Base-by-base conservation (phyloP, 1,140 invertebrate species). In the Zaprionus capensis region DNA sequence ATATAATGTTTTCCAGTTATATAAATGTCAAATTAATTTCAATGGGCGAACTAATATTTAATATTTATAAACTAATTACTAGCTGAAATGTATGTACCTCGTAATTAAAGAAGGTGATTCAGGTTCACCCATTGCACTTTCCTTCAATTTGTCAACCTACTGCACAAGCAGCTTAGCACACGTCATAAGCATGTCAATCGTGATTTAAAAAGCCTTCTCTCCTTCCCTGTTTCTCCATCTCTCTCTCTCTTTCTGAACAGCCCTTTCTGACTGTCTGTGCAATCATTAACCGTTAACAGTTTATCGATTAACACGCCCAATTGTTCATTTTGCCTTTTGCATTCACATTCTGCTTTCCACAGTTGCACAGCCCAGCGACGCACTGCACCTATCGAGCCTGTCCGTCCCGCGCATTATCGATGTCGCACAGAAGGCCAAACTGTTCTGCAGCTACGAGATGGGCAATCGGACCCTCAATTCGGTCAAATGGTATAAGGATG, bases 401-500 rank as follows among this genome's bases (percentile, higher is more conserved):
- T 92, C 86, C 63, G 93, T 93, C 24, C 94, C 94, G 67, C 80
- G 91, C 57, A 92, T 94, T 56, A 94, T 94, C 7, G 94, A 95
- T 85, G 93, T 93, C 4, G 92, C 93, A 22, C 93, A 94, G 51
- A 91, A 91, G 78, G 94, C 94, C 15, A 92, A 94, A 56, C 91
- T 95, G 31, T 94, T 94, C 66, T 95, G 95, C 84, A 93, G 93
- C 68, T 95, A 94, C 76, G 94, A 95, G 81, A 92, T 94, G 87
- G 94, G 94, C 76, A 94, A 94, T 9, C 96, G 96, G 56, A 93
- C 93, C 2, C 93, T 97, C 14, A 96, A 97, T 92, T 96, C 96
- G 0, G 95, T 97, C 71, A 97, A 97, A 93, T 97, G 96, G 96
- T 96, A 96, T 92, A 96, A 96, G 83, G 95, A 96, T 71, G 94